Conservation (phyloP, 2,113 vertebrate species). For the Rhynchomys soricoides region DNA sequence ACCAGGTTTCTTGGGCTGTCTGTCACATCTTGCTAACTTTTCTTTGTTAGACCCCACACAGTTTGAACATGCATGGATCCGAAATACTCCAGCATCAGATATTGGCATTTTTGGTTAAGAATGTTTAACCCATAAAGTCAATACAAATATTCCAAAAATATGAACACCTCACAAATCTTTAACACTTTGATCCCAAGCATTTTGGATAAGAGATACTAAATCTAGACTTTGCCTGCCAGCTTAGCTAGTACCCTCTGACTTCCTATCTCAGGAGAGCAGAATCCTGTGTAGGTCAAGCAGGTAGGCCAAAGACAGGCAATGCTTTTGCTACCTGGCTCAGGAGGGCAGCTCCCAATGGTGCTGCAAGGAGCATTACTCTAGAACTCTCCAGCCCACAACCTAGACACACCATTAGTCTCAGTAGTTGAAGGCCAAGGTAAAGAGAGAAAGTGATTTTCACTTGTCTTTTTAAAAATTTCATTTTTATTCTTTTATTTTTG, state of each 20-base stretch:
- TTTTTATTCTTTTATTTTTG: not conserved
- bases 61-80: not conserved
- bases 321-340: not conserved
- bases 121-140: not conserved
- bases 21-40: conserved; percentile 5
- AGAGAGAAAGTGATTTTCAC: not conserved
- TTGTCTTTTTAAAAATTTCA: not conserved
- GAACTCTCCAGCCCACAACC: not conserved
- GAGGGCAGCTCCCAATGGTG: not conserved
- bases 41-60: not conserved
- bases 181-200: not conserved
- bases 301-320: not conserved
- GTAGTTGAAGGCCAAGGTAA: not conserved
- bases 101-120: not conserved
- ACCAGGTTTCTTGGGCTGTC: not conserved
- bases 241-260: not conserved
- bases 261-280: conserved; percentile 2
- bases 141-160: not conserved
- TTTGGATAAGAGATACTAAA: not conserved
- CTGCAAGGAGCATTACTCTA: not conserved
- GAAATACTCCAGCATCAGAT: not conserved
- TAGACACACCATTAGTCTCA: not conserved
- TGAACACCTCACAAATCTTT: not conserved
- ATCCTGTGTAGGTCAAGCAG: not conserved
- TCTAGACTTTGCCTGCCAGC: not conserved